Base-by-base conservation (phyloP, 2,113 vertebrate species). In the Lonchura striata region DNA sequence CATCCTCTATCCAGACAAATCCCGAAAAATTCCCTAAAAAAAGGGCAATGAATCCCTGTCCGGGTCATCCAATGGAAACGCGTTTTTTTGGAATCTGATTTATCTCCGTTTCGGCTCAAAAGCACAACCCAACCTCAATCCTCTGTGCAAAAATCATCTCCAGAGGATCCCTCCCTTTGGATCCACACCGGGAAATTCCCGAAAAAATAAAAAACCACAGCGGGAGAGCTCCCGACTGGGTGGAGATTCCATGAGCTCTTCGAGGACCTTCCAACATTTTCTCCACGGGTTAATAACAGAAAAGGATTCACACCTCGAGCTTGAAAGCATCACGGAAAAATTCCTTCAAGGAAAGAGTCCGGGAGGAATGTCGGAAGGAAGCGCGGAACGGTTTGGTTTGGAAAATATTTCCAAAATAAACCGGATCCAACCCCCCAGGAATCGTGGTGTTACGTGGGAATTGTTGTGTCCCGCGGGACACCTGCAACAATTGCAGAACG, bases 401-500 rank as follows among this genome's bases (percentile, higher is more conserved):
- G 53, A 50, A 44, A 11, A 31, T 24, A 66, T 25, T 11, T 42
- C 11, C 10, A 4, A 31, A 35, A 52, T 22, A 27, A 44, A 37
- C 20, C 35, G 31, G 44, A 66, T 22, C 52, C 52, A 66, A 3
- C 3, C 4, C 9, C 9, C 6, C 31, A 5, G 72, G 37, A 68
- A 59, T 8, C 44, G 14, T 7, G 5, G 44, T 5, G 52, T 6
- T 7, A 3, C 14, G 0, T 6, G 25, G 42, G 53, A 77, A 64
- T 64, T 39, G 37, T 15, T 27, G 57, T 2, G 33, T 11, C 33
- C 2, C 39, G 11, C 0, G 0, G 27, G 57, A 46, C 31, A 50
- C 21, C 52, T 5, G 30, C 7, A 44, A 37, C 17, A 33, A 53
- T 2, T 6, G 25, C 6, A 23, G 30, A 50, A 79, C 0, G 0